Percentiles rank a stretch among this genome's conserved stretches.
Conservation (phyloP, 1,140 invertebrate genomes). For the Drepana arcuata region DNA sequence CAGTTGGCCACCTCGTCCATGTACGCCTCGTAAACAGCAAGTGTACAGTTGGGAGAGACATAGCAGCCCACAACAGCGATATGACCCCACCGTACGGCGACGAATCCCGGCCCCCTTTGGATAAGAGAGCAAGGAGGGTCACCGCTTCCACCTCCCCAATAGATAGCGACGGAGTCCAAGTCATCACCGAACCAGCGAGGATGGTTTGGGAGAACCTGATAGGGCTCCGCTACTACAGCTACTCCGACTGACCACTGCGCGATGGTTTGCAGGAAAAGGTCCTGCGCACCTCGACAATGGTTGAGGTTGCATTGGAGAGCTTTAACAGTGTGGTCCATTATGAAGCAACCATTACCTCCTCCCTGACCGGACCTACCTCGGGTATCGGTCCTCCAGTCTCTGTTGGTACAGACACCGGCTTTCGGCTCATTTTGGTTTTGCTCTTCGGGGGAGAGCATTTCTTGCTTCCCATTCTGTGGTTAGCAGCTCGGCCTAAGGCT, state of each 20-base stretch:
- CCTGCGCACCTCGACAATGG: slow-evolving; percentile 14
- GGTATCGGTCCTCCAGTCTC: too few relatives aligned
- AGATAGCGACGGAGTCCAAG: slow-evolving; percentile 6
- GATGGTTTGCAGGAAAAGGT: slow-evolving; percentile 15
- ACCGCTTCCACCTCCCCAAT: slow-evolving; percentile 7
- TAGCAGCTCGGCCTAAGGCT: neutral
- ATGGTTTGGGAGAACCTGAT: slow-evolving; percentile 8
- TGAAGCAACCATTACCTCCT: neutral
- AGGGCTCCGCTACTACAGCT: slow-evolving; percentile 17
- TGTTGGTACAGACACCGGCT: too few relatives aligned
- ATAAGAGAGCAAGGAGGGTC: slow-evolving; percentile 7
- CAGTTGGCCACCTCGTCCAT: slow-evolving; percentile 3
- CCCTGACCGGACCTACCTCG: too few relatives aligned
- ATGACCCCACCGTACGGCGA: slow-evolving; percentile 8
- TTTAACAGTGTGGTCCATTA: neutral
- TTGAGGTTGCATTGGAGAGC: slow-evolving; percentile 15
- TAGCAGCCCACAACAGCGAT: slow-evolving; percentile 6
- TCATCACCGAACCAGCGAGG: slow-evolving; percentile 15
- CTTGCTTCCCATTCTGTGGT: neutral
- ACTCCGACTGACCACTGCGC: slow-evolving; percentile 11
- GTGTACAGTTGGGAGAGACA: slow-evolving; percentile 4
- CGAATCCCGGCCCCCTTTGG: neutral
- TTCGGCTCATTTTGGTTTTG: too few relatives aligned
- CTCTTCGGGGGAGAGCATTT: neutral
- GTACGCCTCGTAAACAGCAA: slow-evolving; percentile 4